Evolutionary conservation across 30 jellyfish, hydroid and myxozoan species (phyloP), one percentile per base, ranked within the genome.

Genomic region (Cassiopea andromeda): DNA sequence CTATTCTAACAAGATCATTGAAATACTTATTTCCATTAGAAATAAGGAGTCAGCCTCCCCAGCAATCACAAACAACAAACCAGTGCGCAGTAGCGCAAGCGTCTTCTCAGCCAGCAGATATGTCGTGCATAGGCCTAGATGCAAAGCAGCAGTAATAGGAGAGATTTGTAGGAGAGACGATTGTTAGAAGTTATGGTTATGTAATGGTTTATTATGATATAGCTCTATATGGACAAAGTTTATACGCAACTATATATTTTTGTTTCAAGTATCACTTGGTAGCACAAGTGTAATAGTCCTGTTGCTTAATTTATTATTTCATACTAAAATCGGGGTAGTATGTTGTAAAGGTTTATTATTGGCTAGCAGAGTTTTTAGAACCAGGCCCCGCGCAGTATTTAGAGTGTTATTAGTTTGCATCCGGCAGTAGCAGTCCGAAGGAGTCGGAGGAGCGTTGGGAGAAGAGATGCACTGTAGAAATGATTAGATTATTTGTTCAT

Each of bases 121-220:
- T 43, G 44, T 7, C 54, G 13, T 5, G 13, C 78, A 44, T 44
- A 78, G 87, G 87, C 87, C 87, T 43, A 78, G 87, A 50, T 80
- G 87, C 49, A 78, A 78, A 44, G 87, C 87, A n/a, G 87, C 87
- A 13, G 79, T 18, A 78, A 78, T 78, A 13, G 87, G 87, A 48
- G 79, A 78, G 76, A n/a, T 78, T 15, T 44, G 87, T 44, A 73
- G 50, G 15, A 50, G 87, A 44, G 87, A 78, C n/a, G 27, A 9
- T 49, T 78, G 8, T 78, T n/a, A 43, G 78, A 44, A 7, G 46
- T 13, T 16, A 78, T 78, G 43, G 44, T 78, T 73, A 48, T 70
- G 50, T 12, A 19, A 6, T 19, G 38, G 79, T 78, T 18, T 44
- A n/a, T n/a, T n/a, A 44, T 48, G 77, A 44, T 12, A 15, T 44